A percentile compares a stretch with the other conserved stretches of the same genome.
Evolutionary conservation across 2,888 invertebrate genomes (phyloP).

Genomic region (Teleogryllus oceanicus): DNA sequence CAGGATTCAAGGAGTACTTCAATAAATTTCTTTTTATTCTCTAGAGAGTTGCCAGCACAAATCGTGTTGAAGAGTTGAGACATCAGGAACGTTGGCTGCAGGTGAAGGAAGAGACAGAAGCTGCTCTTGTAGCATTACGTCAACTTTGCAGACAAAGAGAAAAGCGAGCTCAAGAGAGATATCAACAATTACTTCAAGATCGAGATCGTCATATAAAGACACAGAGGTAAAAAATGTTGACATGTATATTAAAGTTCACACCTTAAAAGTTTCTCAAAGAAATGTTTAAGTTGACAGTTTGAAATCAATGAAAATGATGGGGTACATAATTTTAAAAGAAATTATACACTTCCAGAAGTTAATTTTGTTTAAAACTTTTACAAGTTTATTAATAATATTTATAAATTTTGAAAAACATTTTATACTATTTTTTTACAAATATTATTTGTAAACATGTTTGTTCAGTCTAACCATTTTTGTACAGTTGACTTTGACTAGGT

Average conservation of each 20-base stretch:
- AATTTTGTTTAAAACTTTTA: not conserved
- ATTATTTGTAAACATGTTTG: no score
- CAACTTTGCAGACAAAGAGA: conserved; percentile 33
- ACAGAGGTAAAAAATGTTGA: conserved; percentile 29
- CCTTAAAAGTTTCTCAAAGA: no score
- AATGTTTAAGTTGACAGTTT: no score
- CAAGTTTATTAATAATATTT: no score
- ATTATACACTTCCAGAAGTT: not conserved
- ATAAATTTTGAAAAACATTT: no score
- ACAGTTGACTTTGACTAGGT: no score
- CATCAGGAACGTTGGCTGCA: conserved; percentile 39
- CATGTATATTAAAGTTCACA: no score
- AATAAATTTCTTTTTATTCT: conserved; percentile 26
- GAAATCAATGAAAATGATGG: no score
- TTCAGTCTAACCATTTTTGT: no score
- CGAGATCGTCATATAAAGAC: conserved; percentile 35
- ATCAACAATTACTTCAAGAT: conserved; percentile 27
- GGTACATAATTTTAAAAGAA: not conserved
- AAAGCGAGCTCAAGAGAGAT: conserved; percentile 32
- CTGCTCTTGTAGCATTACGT: conserved; percentile 31
- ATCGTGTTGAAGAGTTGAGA: conserved; percentile 40
- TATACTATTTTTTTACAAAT: no score
- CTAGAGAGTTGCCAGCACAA: conserved; percentile 41
- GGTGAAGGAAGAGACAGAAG: conserved; percentile 36
- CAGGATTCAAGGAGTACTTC: not conserved